These are phyloP conservation scores for Semaprochilodus insignis DNA, from an alignment of 2,797 vertebrate genomes.

Conservation along the genomic window DNA sequence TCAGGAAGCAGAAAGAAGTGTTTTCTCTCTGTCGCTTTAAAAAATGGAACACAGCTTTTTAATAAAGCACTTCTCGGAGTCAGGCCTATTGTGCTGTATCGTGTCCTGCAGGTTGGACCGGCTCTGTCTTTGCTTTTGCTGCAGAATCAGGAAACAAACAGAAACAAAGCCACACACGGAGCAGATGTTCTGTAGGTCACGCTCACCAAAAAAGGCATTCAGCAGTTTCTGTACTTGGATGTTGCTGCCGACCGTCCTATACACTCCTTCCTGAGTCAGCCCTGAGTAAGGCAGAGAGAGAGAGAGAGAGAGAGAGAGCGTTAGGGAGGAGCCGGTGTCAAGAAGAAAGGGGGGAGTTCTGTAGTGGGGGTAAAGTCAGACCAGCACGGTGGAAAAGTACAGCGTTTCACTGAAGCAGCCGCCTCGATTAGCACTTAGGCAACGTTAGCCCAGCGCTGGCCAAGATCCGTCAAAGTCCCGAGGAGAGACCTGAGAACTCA, in stretches of 20 bases:
- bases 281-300: conserved; percentile 71
- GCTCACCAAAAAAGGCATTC: conserved; percentile 95
- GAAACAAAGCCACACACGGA: not conserved
- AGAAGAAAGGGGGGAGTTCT: conserved; percentile 51
- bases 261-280: conserved; percentile 90
- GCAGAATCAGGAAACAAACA: not conserved
- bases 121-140: no score
- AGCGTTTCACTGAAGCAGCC: conserved; percentile 34
- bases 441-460: not conserved
- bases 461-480: not conserved
- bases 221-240: conserved; percentile 98
- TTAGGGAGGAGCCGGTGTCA: conserved; percentile 10
- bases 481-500: no score
- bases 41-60: no score
- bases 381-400: conserved; percentile 67
- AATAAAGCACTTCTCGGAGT: no score
- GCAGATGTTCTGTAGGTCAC: conserved; percentile 53
- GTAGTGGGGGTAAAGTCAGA: conserved; percentile 43
- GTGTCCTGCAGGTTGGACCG: no score
- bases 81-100: no score
- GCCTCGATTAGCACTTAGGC: not conserved
- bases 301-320: conserved; percentile 29
- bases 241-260: conserved; percentile 97
- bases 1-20: no score
- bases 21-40: no score